Evolutionary conservation across 2,113 vertebrate species (phyloP), one percentile per base, ranked within the genome.

Genomic region (Fukomys damarensis): DNA sequence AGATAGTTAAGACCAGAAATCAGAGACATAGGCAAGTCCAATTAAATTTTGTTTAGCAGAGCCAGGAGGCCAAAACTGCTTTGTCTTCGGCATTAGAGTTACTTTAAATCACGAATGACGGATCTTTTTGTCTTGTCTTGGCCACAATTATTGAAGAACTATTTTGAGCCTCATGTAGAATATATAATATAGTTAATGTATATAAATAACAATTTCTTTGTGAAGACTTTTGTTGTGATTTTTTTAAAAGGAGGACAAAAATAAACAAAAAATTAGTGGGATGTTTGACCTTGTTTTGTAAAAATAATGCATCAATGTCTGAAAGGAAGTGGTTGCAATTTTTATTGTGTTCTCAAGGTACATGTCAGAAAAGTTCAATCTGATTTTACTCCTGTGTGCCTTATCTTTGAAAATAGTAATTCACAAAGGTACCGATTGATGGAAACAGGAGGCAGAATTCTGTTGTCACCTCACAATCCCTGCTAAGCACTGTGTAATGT

Each of bases 1-100:
- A 52, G 14, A 65, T 24, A 95, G 38, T 13, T 89, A 89, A 82
- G 52, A 93, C 38, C 86, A 76, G 24, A 77, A 86, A 83, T 77
- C n/a, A 70, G 49, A 72, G 30, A 32, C 41, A 28, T 20, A 65
- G 43, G 41, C 19, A 32, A 61, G 30, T 80, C 65, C 38, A 86
- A 16, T 28, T 46, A 79, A 8, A 32, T n/a, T 86, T 58, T 74
- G 49, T 52, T 41, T 41, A 52, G 56, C 41, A 61, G 43, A 93
- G 28, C n/a, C 72, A 52, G 77, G 32, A 26, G 65, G 20, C 3
- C 70, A 80, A 85, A 85, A 43, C 26, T 79, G 68, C 7, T 66
- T 28, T 41, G 13, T 22, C 56, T 32, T 58, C 28, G 46, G 20
- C 61, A 70, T 43, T 24, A 93, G 46, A 4, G 46, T 24, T 41